phyloP scores from a whole-genome alignment of 2,888 invertebrate species.

The Sturmia bella region DNA sequence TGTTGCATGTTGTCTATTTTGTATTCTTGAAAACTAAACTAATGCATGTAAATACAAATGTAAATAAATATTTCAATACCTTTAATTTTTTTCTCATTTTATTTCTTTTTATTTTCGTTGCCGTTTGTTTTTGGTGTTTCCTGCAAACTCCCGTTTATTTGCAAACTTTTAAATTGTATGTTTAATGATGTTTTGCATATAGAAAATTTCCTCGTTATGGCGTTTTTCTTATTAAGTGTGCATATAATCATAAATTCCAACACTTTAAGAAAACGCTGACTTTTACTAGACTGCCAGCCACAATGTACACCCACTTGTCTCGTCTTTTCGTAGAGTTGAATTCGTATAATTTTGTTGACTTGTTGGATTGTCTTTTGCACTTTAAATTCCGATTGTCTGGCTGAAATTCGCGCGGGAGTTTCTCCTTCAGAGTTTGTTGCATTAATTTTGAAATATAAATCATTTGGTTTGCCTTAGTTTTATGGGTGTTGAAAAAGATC shows the following conservation, averaged over 20 bases:
- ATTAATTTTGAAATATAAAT: constrained; percentile 69
- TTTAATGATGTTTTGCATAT: constrained; percentile 56
- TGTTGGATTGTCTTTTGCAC: constrained; percentile 25
- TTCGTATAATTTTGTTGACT: constrained; percentile 45
- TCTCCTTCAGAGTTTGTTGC: constrained; percentile 31
- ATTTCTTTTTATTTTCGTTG: neutral
- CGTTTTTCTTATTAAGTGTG: constrained; percentile 54
- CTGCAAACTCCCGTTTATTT: constrained; percentile 51
- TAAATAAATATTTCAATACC: constrained; percentile 65
- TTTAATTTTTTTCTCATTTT: constrained; percentile 17
- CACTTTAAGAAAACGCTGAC: constrained; percentile 59
- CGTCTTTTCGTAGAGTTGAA: constrained; percentile 32
- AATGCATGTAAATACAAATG: constrained; percentile 68
- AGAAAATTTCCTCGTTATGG: constrained; percentile 48
- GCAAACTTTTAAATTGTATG: constrained; percentile 48
- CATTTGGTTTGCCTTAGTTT: constrained; percentile 55
- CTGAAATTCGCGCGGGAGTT: constrained; percentile 57
- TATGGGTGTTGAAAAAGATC: constrained; percentile 56
- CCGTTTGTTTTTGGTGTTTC: constrained; percentile 26
- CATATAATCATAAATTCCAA: constrained; percentile 67
- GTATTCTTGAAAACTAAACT: constrained; percentile 66
- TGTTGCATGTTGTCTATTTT: constrained; percentile 66
- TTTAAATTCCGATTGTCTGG: constrained; percentile 35
- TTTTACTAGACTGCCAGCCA: constrained; percentile 52
- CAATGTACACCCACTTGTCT: constrained; percentile 58